Percentiles rank a stretch among this genome's conserved stretches.
Conservation (phyloP, 2,113 vertebrate species). For the Heteronetta atricapilla region DNA sequence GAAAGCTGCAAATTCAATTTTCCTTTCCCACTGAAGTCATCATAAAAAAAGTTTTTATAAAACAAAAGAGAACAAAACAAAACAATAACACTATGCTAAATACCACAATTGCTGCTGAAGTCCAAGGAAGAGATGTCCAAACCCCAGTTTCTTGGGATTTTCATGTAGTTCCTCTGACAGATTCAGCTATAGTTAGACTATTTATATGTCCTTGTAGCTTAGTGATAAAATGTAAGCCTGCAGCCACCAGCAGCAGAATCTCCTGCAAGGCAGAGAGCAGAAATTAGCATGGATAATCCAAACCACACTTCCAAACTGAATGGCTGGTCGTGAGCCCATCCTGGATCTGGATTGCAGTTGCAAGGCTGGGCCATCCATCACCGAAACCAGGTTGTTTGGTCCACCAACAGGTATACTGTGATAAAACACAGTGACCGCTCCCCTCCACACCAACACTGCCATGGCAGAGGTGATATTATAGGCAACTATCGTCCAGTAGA, state of each 20-base stretch:
- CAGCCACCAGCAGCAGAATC: neutral
- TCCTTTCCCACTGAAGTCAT: neutral
- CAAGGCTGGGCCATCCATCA: neutral
- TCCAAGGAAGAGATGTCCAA: neutral
- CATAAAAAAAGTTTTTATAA: neutral
- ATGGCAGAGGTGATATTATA: neutral
- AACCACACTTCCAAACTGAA: neutral
- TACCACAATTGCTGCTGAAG: neutral
- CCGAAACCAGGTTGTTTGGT: neutral
- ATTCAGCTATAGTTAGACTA: neutral
- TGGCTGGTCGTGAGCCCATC: neutral
- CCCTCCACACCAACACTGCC: neutral
- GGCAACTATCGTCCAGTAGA: neutral
- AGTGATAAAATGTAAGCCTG: neutral
- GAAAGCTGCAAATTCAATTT: neutral
- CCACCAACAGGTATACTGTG: accelerated
- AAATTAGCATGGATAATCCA: neutral
- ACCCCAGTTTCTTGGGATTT: neutral
- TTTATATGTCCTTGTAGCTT: neutral
- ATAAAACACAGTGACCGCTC: neutral
- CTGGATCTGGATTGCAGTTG: neutral
- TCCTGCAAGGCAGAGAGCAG: neutral
- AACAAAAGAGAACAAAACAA: neutral
- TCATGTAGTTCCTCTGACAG: neutral
- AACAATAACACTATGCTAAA: neutral